Base-by-base conservation (phyloP, 2,113 vertebrate species). In the Sakesphorus luctuosus region DNA sequence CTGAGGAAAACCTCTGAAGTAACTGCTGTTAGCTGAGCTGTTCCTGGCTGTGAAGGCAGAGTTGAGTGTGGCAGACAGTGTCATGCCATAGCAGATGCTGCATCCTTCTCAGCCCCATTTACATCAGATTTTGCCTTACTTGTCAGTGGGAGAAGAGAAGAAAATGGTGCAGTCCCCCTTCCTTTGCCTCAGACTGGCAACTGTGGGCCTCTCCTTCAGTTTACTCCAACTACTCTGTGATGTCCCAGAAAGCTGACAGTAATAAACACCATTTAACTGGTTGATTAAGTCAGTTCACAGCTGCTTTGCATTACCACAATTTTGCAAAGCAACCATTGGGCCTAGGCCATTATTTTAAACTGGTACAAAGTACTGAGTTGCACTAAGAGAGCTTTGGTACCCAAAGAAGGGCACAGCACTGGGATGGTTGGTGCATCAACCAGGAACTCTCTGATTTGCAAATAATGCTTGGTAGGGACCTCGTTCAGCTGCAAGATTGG, bases 1-100 rank as follows among this genome's bases (percentile, higher is more conserved):
- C 87, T 26, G 75, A 96, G 74, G 95, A 89, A 96, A 96, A 94
- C 85, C 92, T 96, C 95, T 92, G 79, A 93, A 96, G 79, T 81
- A 81, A 95, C 69, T 89, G 92, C 82, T 89, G 87, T 67, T 78
- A 91, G 74, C 84, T 75, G 84, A 96, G 87, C 81, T 67, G 81
- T 82, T 95, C 23, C 69, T 92, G 94, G 75, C 87, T 96, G 82
- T 53, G 92, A 94, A 94, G 91, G 53, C 89, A 94, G 63, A 90
- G 56, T 58, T 77, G 88, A 97, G 84, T 75, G 90, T 92, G 90
- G 90, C 96, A 96, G 79, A 94, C 65, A 90, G 80, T 61, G 85
- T 75, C 85, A 12, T 94, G 76, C 80, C 80, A 62, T 61, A 43
- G 61, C 94, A 96, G 85, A 87, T 94, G 94, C 90, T 58, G 61